Percentiles rank a stretch among this genome's conserved stretches.
phyloP scores from a whole-genome alignment of 2,888 invertebrate genomes.

The Mamestra brassicae region DNA sequence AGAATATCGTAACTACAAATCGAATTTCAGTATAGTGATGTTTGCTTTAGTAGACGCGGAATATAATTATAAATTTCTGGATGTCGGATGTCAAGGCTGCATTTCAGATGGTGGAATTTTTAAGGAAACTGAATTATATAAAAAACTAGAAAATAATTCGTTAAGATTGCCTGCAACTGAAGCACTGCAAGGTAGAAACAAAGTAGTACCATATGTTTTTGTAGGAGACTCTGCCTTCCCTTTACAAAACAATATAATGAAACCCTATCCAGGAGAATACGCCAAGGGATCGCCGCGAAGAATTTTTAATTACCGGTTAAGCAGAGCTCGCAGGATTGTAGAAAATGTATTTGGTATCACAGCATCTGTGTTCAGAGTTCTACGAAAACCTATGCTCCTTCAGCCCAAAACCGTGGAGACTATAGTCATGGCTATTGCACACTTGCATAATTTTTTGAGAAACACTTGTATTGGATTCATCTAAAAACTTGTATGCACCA shows the following conservation, averaged over 20 bases:
- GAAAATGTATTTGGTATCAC: slow-evolving; percentile 41
- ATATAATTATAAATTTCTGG: slow-evolving; percentile 63
- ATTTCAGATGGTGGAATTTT: slow-evolving; percentile 30
- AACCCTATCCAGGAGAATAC: too few species aligned
- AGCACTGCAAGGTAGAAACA: neutral
- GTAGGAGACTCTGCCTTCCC: too few species aligned
- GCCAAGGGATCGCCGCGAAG: slow-evolving; percentile 42
- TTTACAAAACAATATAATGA: too few species aligned
- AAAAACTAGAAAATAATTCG: slow-evolving; percentile 42
- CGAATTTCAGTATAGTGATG: slow-evolving; percentile 45
- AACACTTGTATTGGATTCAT: too few species aligned
- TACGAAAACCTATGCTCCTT: slow-evolving; percentile 57
- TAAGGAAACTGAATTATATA: slow-evolving; percentile 34
- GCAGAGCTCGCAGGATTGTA: slow-evolving; percentile 54
- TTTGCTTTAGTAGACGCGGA: slow-evolving; percentile 69
- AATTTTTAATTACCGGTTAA: slow-evolving; percentile 58
- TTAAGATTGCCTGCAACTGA: slow-evolving; percentile 36
- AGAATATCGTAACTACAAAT: slow-evolving; percentile 62
- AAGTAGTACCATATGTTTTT: too few species aligned
- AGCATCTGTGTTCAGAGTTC: slow-evolving; percentile 49
- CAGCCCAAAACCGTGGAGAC: slow-evolving; percentile 27
- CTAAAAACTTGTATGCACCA: too few species aligned
- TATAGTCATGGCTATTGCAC: too few species aligned
- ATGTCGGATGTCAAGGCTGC: slow-evolving; percentile 48
- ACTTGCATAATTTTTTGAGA: too few species aligned